phyloP scores from a whole-genome alignment of 2,797 vertebrate genomes.

The Sebastes dallii region DNA sequence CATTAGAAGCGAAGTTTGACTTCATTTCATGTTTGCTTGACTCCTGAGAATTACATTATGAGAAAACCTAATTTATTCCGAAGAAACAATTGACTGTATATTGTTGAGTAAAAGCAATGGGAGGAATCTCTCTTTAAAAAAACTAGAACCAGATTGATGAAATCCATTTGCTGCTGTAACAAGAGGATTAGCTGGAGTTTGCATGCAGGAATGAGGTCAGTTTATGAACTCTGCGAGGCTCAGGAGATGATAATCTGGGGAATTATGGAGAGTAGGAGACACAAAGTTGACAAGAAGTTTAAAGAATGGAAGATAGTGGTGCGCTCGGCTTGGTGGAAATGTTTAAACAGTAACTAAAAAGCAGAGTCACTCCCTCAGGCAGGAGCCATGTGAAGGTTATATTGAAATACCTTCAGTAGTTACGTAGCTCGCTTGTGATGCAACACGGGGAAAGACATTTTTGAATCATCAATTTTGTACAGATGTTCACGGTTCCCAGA shows the following conservation, averaged over 20 bases:
- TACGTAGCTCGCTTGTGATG: no score
- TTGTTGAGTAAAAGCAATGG: neutral
- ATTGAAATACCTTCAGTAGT: no score
- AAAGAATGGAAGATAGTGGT: neutral
- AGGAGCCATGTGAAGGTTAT: no score
- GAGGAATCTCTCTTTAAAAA: neutral
- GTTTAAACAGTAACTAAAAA: no score
- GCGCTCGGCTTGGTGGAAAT: no score
- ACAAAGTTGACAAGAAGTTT: conserved; percentile 32
- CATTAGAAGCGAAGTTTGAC: neutral
- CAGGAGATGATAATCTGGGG: conserved; percentile 47
- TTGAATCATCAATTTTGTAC: no score
- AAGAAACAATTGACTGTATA: neutral
- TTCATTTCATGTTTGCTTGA: neutral
- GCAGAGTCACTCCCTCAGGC: no score
- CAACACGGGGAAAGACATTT: no score
- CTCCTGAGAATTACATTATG: neutral
- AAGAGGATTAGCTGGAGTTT: conserved; percentile 55
- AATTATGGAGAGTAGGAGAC: conserved; percentile 27
- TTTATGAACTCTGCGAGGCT: conserved; percentile 21
- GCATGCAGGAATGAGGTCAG: conserved; percentile 44
- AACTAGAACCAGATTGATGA: neutral
- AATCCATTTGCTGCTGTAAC: conserved; percentile 32
- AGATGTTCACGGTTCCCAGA: no score
- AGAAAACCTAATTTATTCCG: neutral